These are phyloP conservation scores for Recurvirostra avosetta DNA, from an alignment of 2,113 vertebrate genomes.

Conservation along the genomic window DNA sequence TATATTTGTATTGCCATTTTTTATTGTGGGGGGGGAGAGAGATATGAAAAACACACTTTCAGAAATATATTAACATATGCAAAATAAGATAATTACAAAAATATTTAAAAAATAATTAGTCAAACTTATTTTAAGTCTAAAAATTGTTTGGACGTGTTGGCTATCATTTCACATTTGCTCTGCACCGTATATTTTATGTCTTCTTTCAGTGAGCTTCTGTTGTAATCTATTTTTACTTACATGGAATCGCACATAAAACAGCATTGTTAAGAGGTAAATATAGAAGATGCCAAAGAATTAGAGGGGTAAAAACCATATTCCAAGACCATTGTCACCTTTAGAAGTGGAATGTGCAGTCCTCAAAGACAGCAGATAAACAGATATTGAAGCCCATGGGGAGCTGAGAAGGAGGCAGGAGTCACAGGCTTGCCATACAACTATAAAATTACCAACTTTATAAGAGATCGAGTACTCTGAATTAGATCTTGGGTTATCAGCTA, in stretches of 20 bases:
- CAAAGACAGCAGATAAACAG: background rate
- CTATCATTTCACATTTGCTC: background rate
- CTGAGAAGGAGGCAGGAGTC: background rate
- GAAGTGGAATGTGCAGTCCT: background rate
- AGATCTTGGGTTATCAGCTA: background rate
- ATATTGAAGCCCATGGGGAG: background rate
- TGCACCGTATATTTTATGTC: background rate
- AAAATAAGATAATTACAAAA: background rate
- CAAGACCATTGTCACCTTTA: background rate
- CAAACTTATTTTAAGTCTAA: background rate
- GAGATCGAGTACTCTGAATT: background rate
- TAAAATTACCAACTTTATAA: background rate
- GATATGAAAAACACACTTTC: background rate
- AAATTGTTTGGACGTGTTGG: background rate
- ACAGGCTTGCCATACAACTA: background rate
- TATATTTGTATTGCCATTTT: background rate
- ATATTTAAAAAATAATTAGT: background rate
- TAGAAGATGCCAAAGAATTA: background rate
- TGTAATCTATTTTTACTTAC: background rate
- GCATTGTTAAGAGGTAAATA: background rate
- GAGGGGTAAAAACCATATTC: background rate
- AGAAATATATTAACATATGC: background rate
- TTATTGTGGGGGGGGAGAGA: background rate
- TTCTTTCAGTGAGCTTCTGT: background rate
- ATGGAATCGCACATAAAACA: background rate